phyloP scores from a whole-genome alignment of 2,797 vertebrate species.

The Myotis vivesi region DNA sequence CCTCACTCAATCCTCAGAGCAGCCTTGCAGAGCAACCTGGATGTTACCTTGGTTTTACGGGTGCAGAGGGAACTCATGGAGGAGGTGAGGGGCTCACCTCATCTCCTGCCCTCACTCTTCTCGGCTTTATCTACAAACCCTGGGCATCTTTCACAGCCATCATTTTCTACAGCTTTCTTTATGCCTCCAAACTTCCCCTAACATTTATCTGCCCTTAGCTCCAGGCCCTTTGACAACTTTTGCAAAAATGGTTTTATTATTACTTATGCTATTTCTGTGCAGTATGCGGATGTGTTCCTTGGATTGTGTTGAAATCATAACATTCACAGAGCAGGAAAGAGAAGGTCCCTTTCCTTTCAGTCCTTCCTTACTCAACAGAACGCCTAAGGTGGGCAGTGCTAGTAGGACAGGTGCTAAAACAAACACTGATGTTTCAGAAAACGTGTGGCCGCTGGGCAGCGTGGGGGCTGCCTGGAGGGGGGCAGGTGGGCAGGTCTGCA shows the following conservation, averaged over 20 bases:
- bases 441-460: background rate
- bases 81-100: rapidly evolving
- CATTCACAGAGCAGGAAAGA: too few species aligned
- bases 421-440: background rate
- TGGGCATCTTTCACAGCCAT: background rate
- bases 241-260: background rate
- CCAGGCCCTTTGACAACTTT: conserved; percentile 16
- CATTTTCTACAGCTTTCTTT: background rate
- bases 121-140: background rate
- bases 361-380: background rate
- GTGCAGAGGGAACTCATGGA: rapidly evolving
- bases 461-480: background rate
- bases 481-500: background rate
- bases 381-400: too few species aligned
- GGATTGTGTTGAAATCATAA: too few species aligned
- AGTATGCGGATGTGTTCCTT: background rate
- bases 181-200: background rate
- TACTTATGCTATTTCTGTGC: too few species aligned
- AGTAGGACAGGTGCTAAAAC: background rate
- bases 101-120: background rate
- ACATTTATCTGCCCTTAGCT: background rate
- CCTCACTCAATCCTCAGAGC: background rate
- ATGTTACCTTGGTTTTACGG: background rate
- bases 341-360: background rate
- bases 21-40: background rate